Conservation (phyloP, 2,113 vertebrate genomes). For the Petroica traversi region DNA sequence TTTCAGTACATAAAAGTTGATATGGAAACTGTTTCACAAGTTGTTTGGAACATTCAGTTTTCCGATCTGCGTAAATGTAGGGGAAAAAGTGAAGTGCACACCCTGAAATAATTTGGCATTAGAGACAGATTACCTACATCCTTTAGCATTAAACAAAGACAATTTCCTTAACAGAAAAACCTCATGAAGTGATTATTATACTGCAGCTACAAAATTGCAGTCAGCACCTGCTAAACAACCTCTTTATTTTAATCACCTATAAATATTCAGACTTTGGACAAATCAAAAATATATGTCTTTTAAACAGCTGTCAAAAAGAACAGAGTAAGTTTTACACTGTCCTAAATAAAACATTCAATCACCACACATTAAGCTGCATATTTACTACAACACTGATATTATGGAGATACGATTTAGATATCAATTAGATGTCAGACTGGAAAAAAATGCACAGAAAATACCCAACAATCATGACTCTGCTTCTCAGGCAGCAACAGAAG, state of each 20-base stretch:
- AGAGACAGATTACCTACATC: constrained; percentile 74
- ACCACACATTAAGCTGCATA: background rate
- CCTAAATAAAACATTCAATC: background rate
- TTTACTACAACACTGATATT: background rate
- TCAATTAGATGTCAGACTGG: background rate
- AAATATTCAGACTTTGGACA: constrained; percentile 26
- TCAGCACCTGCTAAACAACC: constrained; percentile 25
- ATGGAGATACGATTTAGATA: background rate
- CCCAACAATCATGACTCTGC: background rate
- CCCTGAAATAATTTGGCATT: constrained; percentile 75
- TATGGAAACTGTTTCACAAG: constrained; percentile 65
- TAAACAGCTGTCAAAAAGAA: background rate
- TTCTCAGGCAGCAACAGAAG: background rate
- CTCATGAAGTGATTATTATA: constrained; percentile 34
- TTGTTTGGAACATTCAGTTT: constrained; percentile 78
- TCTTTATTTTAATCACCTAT: constrained; percentile 39
- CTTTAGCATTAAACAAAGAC: constrained; percentile 67
- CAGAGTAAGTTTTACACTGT: background rate
- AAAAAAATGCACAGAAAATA: background rate
- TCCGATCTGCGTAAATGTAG: constrained; percentile 75
- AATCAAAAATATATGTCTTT: background rate
- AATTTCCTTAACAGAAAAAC: constrained; percentile 55
- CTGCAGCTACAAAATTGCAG: background rate
- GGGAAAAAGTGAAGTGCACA: constrained; percentile 76
- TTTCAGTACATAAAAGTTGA: constrained; percentile 38